Evolutionary conservation across 1,140 invertebrate genomes (phyloP).

Genomic region (Drepana arcuata): DNA sequence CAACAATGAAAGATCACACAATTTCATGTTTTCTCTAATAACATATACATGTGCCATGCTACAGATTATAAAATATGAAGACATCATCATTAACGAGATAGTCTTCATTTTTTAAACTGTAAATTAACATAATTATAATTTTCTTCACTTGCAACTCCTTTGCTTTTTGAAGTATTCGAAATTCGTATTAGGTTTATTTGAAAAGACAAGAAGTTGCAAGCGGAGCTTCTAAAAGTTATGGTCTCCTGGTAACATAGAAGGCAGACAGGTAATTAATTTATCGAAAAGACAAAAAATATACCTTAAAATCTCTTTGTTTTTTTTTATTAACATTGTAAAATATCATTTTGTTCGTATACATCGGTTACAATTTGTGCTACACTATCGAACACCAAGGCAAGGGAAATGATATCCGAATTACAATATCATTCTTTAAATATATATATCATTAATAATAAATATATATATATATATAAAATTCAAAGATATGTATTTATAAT

Average conservation of each 20-base stretch:
- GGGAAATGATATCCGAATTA: conserved; percentile 46
- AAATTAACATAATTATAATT: too few species aligned
- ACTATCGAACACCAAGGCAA: conserved; percentile 67
- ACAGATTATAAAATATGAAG: conserved; percentile 10
- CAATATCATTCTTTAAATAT: conserved; percentile 32
- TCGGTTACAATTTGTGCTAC: conserved; percentile 70
- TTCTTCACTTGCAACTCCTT: too few species aligned
- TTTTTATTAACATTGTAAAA: conserved; percentile 67
- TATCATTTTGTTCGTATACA: conserved; percentile 69
- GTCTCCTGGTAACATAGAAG: conserved; percentile 47
- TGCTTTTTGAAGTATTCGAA: too few species aligned
- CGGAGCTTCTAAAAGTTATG: conserved; percentile 20
- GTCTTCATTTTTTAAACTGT: background rate
- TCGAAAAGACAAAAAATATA: conserved; percentile 57
- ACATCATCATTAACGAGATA: conserved; percentile 3
- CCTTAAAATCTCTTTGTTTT: conserved; percentile 65
- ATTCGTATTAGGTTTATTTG: too few species aligned
- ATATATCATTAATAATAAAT: too few species aligned
- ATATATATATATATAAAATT: conserved; percentile 52
- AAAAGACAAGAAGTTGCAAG: conserved; percentile 1
- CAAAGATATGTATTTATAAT: conserved; percentile 63
- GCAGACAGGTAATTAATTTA: conserved; percentile 54
- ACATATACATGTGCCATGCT: conserved; percentile 3
- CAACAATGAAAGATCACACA: conserved; percentile 3
- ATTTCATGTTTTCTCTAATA: conserved; percentile 6